A percentile compares a stretch with the other conserved stretches of the same genome.
Conservation (phyloP, 2,797 vertebrate species). For the Myotis planiceps region DNA sequence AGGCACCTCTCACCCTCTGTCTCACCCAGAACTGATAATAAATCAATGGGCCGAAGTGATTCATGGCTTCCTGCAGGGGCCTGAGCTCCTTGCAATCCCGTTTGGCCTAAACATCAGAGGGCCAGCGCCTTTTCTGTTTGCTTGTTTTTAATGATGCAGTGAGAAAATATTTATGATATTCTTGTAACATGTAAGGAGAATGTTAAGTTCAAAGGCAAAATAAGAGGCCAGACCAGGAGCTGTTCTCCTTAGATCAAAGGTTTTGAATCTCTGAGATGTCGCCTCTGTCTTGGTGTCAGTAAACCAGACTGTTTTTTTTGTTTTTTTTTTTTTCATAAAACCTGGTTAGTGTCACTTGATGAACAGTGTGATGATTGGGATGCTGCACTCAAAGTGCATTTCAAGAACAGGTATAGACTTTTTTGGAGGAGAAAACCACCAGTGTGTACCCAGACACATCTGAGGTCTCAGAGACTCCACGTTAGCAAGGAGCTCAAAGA, state of each 20-base stretch:
- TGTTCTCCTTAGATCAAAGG: background rate
- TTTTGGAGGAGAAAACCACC: background rate
- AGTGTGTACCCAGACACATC: background rate
- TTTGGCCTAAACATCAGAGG: background rate
- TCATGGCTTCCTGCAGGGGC: conserved; percentile 7
- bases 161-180: background rate
- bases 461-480: background rate
- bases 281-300: background rate
- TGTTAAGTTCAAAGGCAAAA: background rate
- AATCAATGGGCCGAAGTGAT: conserved; percentile 42
- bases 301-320: background rate
- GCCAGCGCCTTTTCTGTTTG: background rate
- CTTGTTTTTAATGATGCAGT: background rate
- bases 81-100: background rate
- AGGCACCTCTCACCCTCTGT: conserved; percentile 23
- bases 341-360: background rate
- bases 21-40: conserved; percentile 14
- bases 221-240: background rate
- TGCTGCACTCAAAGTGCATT: background rate
- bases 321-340: background rate
- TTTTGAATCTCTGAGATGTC: background rate
- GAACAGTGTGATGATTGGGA: background rate
- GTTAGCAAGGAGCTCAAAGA: background rate
- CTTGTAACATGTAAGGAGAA: background rate
- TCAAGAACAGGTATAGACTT: too few relatives aligned